phyloP scores from a whole-genome alignment of 2,113 vertebrate genomes.

The Laticauda colubrina region DNA sequence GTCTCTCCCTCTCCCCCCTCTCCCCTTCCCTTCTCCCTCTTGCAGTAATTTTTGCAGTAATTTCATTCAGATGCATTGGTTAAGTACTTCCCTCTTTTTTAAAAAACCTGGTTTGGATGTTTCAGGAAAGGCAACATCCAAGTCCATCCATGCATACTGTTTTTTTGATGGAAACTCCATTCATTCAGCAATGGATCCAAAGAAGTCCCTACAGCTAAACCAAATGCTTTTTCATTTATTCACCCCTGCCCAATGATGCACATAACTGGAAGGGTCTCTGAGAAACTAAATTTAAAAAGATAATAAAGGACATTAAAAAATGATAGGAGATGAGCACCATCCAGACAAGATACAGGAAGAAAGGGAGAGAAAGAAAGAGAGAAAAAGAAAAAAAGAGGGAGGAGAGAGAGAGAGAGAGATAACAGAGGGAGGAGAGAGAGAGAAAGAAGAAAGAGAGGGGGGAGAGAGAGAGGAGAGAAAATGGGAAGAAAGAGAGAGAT shows the following conservation, averaged over 20 bases:
- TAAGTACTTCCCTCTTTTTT: rapidly evolving
- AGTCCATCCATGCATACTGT: conserved; percentile 39
- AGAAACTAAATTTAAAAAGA: conserved; percentile 52
- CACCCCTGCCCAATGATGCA: conserved; percentile 57
- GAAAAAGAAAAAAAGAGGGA: too few species aligned
- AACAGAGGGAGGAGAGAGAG: too few species aligned
- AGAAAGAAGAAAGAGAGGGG: too few species aligned
- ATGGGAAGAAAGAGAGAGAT: too few species aligned
- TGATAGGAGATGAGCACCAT: conserved; percentile 38
- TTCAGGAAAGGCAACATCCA: conserved; percentile 11
- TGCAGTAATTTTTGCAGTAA: background rate
- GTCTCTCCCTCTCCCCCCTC: background rate
- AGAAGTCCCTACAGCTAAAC: background rate
- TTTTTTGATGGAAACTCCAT: conserved; percentile 52
- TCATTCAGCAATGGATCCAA: conserved; percentile 47
- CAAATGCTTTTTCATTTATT: conserved; percentile 47
- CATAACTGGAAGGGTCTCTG: conserved; percentile 60
- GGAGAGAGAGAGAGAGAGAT: too few species aligned
- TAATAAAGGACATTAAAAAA: conserved; percentile 61
- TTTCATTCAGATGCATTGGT: conserved; percentile 5
- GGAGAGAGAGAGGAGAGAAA: rapidly evolving
- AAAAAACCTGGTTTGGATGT: background rate
- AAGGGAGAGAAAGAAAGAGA: conserved; percentile 16
- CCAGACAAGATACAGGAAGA: conserved; percentile 27
- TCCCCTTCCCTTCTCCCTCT: too few species aligned